Conservation (phyloP, 2,113 vertebrate species). For the Ameiurus melas region DNA sequence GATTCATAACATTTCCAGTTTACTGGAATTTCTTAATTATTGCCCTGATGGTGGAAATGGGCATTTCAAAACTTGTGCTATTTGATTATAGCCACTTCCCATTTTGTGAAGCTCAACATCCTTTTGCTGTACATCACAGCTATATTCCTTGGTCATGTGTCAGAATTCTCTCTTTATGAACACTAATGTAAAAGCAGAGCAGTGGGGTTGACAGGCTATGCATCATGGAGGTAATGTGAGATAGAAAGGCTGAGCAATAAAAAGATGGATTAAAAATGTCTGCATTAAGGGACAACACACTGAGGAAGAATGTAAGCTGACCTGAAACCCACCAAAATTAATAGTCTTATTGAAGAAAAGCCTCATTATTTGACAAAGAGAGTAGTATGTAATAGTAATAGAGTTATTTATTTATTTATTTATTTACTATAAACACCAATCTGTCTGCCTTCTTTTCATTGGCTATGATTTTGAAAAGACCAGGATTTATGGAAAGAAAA, state of each 20-base stretch:
- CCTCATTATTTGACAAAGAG: no score
- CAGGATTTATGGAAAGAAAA: background rate
- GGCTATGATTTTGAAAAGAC: background rate
- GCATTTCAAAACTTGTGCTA: no score
- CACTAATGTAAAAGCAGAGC: background rate
- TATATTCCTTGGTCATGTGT: background rate
- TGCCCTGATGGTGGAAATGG: no score
- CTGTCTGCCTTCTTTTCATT: background rate
- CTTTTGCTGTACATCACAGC: no score
- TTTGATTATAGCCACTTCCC: no score
- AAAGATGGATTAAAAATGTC: background rate
- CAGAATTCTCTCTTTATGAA: background rate
- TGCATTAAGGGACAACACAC: background rate
- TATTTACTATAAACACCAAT: background rate
- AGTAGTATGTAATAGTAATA: no score
- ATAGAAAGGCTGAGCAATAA: background rate
- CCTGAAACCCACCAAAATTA: background rate
- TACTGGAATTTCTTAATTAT: no score
- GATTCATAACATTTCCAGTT: no score
- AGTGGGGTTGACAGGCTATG: background rate
- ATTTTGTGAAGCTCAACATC: no score
- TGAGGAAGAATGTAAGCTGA: background rate
- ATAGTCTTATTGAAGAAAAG: background rate
- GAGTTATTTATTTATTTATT: no score
- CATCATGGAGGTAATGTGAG: background rate